These are phyloP conservation scores for Brotogeris chrysoptera DNA, from an alignment of 2,797 vertebrate genomes.

Conservation along the genomic window DNA sequence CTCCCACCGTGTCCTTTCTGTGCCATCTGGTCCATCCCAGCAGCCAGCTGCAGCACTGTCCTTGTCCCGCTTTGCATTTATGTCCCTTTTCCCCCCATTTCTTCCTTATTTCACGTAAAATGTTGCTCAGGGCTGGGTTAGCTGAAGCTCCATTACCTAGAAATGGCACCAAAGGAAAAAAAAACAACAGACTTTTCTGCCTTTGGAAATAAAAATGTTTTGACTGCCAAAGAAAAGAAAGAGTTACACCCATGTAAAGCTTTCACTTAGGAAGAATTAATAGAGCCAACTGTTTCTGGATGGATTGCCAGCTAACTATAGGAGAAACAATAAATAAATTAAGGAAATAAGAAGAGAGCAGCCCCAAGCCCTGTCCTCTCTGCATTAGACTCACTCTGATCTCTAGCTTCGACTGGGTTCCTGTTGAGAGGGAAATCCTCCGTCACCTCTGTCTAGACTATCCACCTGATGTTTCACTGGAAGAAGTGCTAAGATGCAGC, in stretches of 20 bases:
- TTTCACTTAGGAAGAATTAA: constrained; percentile 62
- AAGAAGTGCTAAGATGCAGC: not conserved
- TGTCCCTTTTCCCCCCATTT: not conserved
- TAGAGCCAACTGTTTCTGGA: constrained; percentile 22
- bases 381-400: not conserved
- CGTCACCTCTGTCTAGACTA: constrained; percentile 47
- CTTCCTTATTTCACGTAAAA: not conserved
- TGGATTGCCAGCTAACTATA: not conserved
- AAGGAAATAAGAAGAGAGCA: not conserved
- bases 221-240: constrained; percentile 59
- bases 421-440: constrained; percentile 26
- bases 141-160: constrained; percentile 5
- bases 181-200: constrained; percentile 5
- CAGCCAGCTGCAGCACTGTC: not conserved
- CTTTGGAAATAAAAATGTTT: constrained; percentile 60
- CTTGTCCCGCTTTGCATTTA: not conserved
- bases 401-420: not conserved
- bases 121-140: not conserved
- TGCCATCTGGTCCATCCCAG: not conserved
- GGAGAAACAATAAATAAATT: not conserved
- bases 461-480: constrained; percentile 27
- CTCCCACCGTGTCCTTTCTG: not conserved
- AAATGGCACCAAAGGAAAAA: constrained; percentile 2
- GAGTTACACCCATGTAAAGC: constrained; percentile 57
- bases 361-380: constrained; percentile 1